Evolutionary conservation across 2,888 invertebrate species (phyloP), one percentile per base, ranked within the genome.

Genomic region (Antitype chi): DNA sequence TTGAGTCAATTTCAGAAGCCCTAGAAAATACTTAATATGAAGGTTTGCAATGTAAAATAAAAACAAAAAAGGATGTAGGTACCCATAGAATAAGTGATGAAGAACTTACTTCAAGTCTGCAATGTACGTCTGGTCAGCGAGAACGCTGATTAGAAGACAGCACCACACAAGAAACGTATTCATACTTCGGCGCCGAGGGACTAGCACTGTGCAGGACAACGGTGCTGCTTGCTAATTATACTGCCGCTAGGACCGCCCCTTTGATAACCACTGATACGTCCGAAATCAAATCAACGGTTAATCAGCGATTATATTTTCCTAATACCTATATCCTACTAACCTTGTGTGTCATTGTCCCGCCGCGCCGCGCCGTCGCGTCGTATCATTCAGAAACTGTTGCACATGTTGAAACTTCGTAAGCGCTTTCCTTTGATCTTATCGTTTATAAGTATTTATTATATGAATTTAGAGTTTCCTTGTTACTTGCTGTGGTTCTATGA

Each of bases 101-200:
- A 55, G 23, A 38, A 38, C 63, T 63, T 63, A 63, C 63, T 63
- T 38, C 17, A 60, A 32, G 28, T 60, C 6, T 20, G 28, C 11
- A 60, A 20, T 17, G 47, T 57, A 52, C 0, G 53, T 32, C 66
- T 79, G 69, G 23, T 76, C 81, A 76, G 81, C 81, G 69, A 25
- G 15, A 1, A 66, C 76, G 62, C 81, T 62, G 70, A 81, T 20
- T n/a, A 81, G 62, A 2, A 81, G 76, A 57, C 76, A 76, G 68
- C 76, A 73, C 28, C 76, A 81, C 43, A 67, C 76, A 0, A 73
- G 66, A 13, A 76, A 55, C 66, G 64, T 67, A n/a, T 81, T 60
- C 81, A 81, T 81, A 7, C 15, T 72, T 13, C 15, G 49, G 69
- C 43, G 38, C 43, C n/a, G 68, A 63, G 80, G 70, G 23, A 32